Evolutionary conservation across 2,797 vertebrate species (phyloP).

Genomic region (Arrhamphus sclerolepis): DNA sequence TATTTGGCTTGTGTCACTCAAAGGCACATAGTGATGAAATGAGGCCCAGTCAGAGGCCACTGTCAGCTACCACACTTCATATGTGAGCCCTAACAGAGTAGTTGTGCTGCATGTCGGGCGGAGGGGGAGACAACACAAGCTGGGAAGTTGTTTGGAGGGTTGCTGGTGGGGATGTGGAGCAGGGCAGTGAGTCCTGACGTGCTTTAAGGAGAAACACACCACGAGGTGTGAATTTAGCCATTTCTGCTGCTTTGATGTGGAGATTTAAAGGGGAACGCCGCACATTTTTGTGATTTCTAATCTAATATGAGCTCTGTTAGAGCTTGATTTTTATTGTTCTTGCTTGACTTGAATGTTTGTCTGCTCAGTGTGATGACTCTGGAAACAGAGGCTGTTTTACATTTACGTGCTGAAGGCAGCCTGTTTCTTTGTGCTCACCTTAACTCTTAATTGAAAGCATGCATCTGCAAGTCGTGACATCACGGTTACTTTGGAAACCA

Average conservation of each 20-base stretch:
- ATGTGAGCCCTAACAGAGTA: conserved; percentile 61
- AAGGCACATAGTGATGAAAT: conserved; percentile 71
- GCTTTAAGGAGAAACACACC: conserved; percentile 18
- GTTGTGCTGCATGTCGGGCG: conserved; percentile 52
- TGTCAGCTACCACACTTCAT: conserved; percentile 67
- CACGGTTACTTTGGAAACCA: background rate
- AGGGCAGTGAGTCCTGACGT: conserved; percentile 5
- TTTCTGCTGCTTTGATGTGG: conserved; percentile 39
- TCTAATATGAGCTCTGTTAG: conserved; percentile 1
- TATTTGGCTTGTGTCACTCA: conserved; percentile 75
- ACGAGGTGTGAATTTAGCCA: conserved; percentile 39
- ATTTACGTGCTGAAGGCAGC: background rate
- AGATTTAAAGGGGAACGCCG: conserved; percentile 19
- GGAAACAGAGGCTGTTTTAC: background rate
- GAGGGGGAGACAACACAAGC: conserved; percentile 35
- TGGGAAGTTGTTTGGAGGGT: conserved; percentile 43
- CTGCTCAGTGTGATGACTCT: background rate
- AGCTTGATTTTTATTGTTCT: no score
- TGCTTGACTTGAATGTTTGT: conserved; percentile 9
- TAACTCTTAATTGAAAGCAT: conserved; percentile 13
- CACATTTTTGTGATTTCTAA: conserved; percentile 22
- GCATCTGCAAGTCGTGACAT: background rate
- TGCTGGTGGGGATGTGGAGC: conserved; percentile 25
- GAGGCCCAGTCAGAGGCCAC: conserved; percentile 66
- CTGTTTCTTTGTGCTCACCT: conserved; percentile 10